These are phyloP conservation scores for Saccostrea echinata DNA, from an alignment of 1,140 invertebrate genomes.

Conservation along the genomic window DNA sequence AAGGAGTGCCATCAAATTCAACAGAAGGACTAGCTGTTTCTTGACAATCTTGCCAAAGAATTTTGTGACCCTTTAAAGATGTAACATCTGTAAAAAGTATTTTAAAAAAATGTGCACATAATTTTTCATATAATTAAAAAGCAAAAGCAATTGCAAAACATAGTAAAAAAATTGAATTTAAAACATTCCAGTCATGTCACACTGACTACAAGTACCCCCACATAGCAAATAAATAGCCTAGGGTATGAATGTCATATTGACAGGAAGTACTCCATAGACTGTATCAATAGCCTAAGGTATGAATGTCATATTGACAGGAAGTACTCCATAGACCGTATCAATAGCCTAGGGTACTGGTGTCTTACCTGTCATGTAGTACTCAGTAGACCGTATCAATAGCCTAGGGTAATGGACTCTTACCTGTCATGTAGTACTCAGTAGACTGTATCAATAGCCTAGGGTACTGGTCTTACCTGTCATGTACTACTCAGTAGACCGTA, in stretches of 20 bases:
- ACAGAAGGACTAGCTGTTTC: neutral
- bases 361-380: neutral
- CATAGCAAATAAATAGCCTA: neutral
- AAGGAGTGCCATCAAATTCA: slow-evolving; percentile 19
- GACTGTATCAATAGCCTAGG: neutral
- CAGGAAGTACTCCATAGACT: neutral
- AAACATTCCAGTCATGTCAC: neutral
- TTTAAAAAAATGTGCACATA: no score
- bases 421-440: neutral
- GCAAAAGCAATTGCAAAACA: neutral
- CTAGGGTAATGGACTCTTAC: neutral
- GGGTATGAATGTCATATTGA: neutral
- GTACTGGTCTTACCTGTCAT: no score
- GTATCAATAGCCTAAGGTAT: neutral
- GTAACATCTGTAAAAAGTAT: neutral
- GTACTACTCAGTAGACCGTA: no score
- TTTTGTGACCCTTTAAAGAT: neutral
- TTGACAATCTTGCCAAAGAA: slow-evolving; percentile 25
- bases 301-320: neutral
- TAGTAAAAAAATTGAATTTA: neutral
- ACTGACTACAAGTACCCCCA: neutral
- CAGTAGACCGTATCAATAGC: neutral
- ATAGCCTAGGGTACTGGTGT: neutral
- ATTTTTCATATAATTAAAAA: neutral
- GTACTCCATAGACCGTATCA: neutral